These are phyloP conservation scores for Cephus runcator DNA, from an alignment of 2,888 invertebrate genomes.

Conservation along the genomic window DNA sequence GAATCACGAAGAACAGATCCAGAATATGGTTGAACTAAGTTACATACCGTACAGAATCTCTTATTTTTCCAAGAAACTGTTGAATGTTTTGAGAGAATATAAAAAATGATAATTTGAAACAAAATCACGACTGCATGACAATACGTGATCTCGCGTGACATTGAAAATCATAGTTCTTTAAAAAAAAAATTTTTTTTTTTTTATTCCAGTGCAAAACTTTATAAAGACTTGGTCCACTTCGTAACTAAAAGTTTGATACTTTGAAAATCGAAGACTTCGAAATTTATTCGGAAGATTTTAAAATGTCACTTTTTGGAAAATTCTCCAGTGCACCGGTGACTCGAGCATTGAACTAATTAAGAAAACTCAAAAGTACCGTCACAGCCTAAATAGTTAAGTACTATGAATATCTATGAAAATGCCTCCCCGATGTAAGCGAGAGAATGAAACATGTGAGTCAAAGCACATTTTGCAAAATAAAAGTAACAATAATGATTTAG, in stretches of 20 bases:
- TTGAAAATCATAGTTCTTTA: background rate
- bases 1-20: background rate
- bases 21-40: conserved; percentile 27
- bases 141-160: background rate
- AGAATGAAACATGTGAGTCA: conserved; percentile 20
- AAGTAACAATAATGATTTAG: conserved; percentile 16
- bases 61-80: conserved; percentile 54
- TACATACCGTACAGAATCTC: conserved; percentile 46
- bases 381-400: background rate
- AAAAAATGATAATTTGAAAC: conserved; percentile 22
- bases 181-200: too few relatives aligned
- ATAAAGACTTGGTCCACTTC: background rate
- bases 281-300: background rate
- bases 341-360: background rate
- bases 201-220: conserved; percentile 14
- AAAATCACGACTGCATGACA: conserved; percentile 8
- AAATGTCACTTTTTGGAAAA: background rate
- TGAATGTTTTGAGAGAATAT: conserved; percentile 26
- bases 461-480: conserved; percentile 17
- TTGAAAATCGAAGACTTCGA: background rate
- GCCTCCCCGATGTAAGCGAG: background rate
- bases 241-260: background rate
- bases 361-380: conserved; percentile 10
- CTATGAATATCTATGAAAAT: background rate
- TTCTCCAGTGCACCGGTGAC: background rate